Evolutionary conservation across 2,113 vertebrate species (phyloP), one percentile per base, ranked within the genome.

Genomic region (Brachirus orientalis): DNA sequence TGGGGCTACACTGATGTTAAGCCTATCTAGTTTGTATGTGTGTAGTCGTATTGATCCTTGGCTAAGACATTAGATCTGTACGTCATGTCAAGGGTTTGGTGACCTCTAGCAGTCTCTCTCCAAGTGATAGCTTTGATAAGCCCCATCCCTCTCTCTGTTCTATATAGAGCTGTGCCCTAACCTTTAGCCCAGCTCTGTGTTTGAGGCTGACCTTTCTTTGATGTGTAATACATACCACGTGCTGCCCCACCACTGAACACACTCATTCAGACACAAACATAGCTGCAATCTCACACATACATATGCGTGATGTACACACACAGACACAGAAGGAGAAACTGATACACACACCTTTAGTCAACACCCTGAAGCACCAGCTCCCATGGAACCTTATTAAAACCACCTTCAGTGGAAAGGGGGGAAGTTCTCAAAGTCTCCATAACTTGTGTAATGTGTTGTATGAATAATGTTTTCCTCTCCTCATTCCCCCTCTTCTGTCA

Each of bases 331-430:
- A 40, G 9, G 12, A 13, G 38, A 40, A 20, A 44, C 66, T 64
- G 20, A 67, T 66, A 22, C 77, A 67, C 63, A 67, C 80, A 69
- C 61, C 52, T 82, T 80, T 79, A 82, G 80, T 88, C 82, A 88
- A 88, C 82, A 78, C 85, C 87, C 86, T 41, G 67, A 85, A 89
- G 88, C 85, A 55, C 67, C 79, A 92, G 90, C 86, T 93, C 92
- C 93, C 92, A 80, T 63, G 91, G 90, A 94, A 92, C 89, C 92
- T 91, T 93, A 93, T 94, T 94, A 94, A 93, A 93, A 84, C 79
- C 85, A 87, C 75, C 83, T 91, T 92, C 88, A 90, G 89, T 85
- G 85, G 83, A 91, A 91, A 90, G 66, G 79, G 76, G 85, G 85
- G 90, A 91, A 91, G 81, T 92, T 92, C 91, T 92, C 86, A 91